Evolutionary conservation across 2,113 vertebrate species (phyloP).

Genomic region (Ophthalmolycus amberensis): DNA sequence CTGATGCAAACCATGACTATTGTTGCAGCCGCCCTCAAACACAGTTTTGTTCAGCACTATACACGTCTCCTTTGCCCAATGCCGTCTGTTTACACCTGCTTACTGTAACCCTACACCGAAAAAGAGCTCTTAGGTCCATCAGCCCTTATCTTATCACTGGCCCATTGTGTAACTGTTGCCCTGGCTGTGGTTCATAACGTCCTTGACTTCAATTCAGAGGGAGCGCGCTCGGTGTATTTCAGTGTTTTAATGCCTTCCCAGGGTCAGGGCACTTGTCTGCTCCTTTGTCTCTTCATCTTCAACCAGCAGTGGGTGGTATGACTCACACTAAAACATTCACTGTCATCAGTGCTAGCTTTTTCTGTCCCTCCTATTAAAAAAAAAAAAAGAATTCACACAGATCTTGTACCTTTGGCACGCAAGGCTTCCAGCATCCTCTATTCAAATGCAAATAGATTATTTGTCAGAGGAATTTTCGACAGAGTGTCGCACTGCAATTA

Average conservation of each 20-base stretch:
- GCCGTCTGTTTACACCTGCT: not conserved
- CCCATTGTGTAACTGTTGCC: conserved; percentile 30
- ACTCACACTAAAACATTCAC: conserved; percentile 58
- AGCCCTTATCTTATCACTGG: conserved; percentile 27
- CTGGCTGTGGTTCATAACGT: conserved; percentile 51
- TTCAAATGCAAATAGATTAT: conserved; percentile 46
- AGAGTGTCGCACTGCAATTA: conserved; percentile 3
- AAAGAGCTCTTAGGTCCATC: conserved; percentile 32
- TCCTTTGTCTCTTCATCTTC: conserved; percentile 59
- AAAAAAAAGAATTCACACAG: not conserved
- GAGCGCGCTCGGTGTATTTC: conserved; percentile 37
- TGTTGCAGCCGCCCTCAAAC: not conserved
- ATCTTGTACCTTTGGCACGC: conserved; percentile 13
- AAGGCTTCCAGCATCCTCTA: not conserved
- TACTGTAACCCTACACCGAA: conserved; percentile 21
- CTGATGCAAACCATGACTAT: not conserved
- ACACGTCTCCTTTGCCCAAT: not conserved
- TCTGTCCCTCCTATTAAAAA: conserved; percentile 15
- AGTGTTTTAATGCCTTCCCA: conserved; percentile 59
- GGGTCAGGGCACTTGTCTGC: conserved; percentile 62
- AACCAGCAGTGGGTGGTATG: conserved; percentile 57
- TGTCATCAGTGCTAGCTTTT: conserved; percentile 34
- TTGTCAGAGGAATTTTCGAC: conserved; percentile 29
- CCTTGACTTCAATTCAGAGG: conserved; percentile 47
- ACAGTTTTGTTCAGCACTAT: conserved; percentile 1